Conservation (phyloP, 2,888 invertebrate species). For the Trissolcus japonicus region DNA sequence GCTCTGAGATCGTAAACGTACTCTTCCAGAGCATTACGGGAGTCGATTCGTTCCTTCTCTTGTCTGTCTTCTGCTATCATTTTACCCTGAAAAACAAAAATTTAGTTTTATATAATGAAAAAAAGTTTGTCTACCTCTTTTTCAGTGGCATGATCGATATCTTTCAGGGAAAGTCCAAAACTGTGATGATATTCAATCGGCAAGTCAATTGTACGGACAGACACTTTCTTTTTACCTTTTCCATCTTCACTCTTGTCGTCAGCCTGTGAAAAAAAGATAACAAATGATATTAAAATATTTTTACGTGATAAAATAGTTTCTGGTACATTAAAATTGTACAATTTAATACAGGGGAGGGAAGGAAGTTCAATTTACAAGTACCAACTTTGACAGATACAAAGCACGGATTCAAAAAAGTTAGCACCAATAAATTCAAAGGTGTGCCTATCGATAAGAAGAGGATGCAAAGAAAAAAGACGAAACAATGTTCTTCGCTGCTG, state of each 20-base stretch:
- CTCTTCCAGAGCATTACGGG: slow-evolving; percentile 97
- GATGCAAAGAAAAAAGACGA: slow-evolving; percentile 20
- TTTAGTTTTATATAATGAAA: not conserved
- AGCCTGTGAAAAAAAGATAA: slow-evolving; percentile 62
- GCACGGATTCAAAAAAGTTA: too few species aligned
- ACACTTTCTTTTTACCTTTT: slow-evolving; percentile 85
- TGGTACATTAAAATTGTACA: not conserved
- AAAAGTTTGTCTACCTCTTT: slow-evolving; percentile 81
- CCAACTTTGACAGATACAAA: too few species aligned
- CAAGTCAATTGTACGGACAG: slow-evolving; percentile 89
- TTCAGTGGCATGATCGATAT: slow-evolving; percentile 86
- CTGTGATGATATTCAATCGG: slow-evolving; percentile 87
- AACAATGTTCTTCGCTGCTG: slow-evolving; percentile 35
- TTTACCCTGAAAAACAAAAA: slow-evolving; percentile 79
- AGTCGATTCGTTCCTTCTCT: slow-evolving; percentile 96
- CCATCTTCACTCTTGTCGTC: slow-evolving; percentile 79
- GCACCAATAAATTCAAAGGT: too few species aligned
- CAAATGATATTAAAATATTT: not conserved
- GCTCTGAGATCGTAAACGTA: slow-evolving; percentile 98
- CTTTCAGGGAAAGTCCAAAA: slow-evolving; percentile 82
- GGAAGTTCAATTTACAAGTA: too few species aligned
- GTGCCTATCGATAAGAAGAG: not conserved
- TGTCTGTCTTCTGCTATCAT: slow-evolving; percentile 91
- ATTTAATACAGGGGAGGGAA: not conserved
- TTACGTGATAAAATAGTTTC: not conserved